Evolutionary conservation across 1,140 invertebrate genomes (phyloP), one percentile per base, ranked within the genome.

Genomic region (Bombus affinis): DNA sequence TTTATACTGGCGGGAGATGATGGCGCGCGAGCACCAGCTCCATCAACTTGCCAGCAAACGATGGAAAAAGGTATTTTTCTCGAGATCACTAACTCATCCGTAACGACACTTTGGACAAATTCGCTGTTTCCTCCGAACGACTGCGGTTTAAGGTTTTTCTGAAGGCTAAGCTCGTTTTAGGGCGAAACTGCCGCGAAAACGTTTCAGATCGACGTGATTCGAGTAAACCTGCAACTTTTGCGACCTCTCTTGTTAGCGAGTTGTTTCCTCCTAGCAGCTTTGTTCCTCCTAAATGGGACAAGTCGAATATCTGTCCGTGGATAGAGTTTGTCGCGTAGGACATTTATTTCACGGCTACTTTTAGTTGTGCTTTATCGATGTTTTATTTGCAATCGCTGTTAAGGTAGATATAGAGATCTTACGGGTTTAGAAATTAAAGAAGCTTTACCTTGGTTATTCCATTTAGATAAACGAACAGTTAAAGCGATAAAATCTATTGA

Each of bases 1-100:
- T 89, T 88, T 53, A 71, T 59, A 57, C n/a, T 9, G 37, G 65
- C n/a, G n/a, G 18, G 37, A 32, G 71, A 81, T n/a, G 71, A 62
- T 37, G 39, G 66, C 37, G 42, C 44, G 10, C 15, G 13, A 47
- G n/a, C 28, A 12, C 37, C 25, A 25, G 32, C 42, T 39, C 57
- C 18, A 57, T 18, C n/a, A 74, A 65, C 18, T 28, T 3, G 15
- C 28, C 47, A 9, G 57, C 0, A 57, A 79, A 88, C 47, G 39
- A 75, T 25, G 28, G 37, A 37, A 9, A 68, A 22, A 35, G 53
- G 39, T 53, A 73, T 32, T 83, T 70, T 78, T 44, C 37, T 22
- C 1, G 8, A 4, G 39, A 39, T 57, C 47, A 8, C 42, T n/a
- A 47, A 47, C 65, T 80, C 77, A 72, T 72, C 47, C 35, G 79